Base-by-base conservation (phyloP, 2,888 invertebrate genomes). In the Drosophila tanythrix region DNA sequence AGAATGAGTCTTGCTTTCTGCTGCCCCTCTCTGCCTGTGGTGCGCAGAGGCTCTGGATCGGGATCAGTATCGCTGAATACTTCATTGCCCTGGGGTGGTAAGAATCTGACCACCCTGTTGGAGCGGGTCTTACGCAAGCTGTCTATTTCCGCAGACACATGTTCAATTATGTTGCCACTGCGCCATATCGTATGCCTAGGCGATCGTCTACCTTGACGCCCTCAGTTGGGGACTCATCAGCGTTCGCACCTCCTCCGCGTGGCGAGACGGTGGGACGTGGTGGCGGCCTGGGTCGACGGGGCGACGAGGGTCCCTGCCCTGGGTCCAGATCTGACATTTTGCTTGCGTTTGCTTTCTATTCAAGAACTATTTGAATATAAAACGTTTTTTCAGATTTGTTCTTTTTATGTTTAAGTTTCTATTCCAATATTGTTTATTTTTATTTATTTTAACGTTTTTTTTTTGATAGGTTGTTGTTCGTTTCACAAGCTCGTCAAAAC, bases 1-100 rank as follows among this genome's bases (percentile, higher is more conserved):
- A 70, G 35, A 48, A 87, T 86, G 0, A 72, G 65, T 0, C 58
- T 15, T 0, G 60, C 31, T 15, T 88, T 76, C 11, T 38, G 53
- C 3, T n/a, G 25, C 10, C 10, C 46, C n/a, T n/a, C 11, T 36
- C 65, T 36, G 1, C n/a, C 48, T 0, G n/a, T 10, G 13, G 10
- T 52, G 35, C 35, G 55, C 25, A 0, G 7, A 11, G 18, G 35
- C 15, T 15, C 35, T 18, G 31, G 13, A 13, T 27, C 15, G 13
- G n/a, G 21, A 5, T 52, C 55, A n/a, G 36, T n/a, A 18, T 13
- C 13, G 7, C n/a, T 27, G 3, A n/a, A 11, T 11, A 27, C 13
- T 25, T n/a, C 56, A n/a, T 13, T 33, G 33, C 7, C 25, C 13
- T 4, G 8, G 8, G 25, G 4, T 8, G 46, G 1, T 27, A 25